Evolutionary conservation across 2,888 invertebrate species (phyloP), one percentile per base, ranked within the genome.

Genomic region (Cactoblastis cactorum): DNA sequence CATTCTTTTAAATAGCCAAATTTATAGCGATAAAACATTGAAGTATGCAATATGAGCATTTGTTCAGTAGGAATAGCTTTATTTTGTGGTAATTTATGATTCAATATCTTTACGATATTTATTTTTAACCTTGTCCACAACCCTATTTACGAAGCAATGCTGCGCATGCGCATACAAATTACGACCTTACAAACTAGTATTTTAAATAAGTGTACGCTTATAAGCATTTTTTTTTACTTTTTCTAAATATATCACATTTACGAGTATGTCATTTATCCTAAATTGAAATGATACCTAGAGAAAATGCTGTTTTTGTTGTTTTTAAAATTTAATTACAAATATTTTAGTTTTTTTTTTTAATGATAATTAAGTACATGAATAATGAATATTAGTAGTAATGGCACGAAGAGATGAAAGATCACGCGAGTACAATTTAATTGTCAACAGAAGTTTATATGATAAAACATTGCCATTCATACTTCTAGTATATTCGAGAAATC

Each of bases 171-270:
- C 46, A 46, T 19, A 14, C 49, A 12, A 17, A 1, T 39, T 17
- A 38, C 70, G 72, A 69, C 70, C 78, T 79, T 82, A 82, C 49
- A 61, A 35, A 35, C 34, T 15, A 35, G 59, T 67, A 67, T 70
- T 35, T 69, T 71, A 73, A 69, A 78, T 73, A 80, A 71, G 67
- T 72, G 68, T 72, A 77, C 74, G 75, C 79, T 76, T 71, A 70
- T 59, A 81, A 80, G 79, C 80, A 69, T 71, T 73, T 80, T 83
- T 83, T 80, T 77, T 75, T 66, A 50, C 61, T 74, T 79, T 82
- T 80, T 76, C 69, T 79, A 75, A 67, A 72, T 75, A 71, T 83
- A 85, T 88, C 86, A 87, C 86, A 85, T 86, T 79, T 76, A 83
- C 69, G 83, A 84, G 86, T 85, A 85, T 83, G 75, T 78, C 65